Conservation (phyloP, 2,797 vertebrate species). For the Cetoscarus ocellatus region DNA sequence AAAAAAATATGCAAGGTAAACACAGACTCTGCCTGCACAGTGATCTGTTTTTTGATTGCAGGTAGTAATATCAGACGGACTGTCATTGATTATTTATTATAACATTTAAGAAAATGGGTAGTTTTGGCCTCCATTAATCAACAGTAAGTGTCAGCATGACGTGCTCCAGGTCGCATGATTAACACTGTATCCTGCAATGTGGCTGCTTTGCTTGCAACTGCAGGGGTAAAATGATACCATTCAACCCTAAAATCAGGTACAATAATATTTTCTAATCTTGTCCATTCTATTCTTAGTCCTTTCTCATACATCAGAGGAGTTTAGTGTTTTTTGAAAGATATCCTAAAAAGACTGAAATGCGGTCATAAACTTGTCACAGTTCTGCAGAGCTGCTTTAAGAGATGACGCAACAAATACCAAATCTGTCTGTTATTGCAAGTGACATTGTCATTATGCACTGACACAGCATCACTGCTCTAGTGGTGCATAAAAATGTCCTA, state of each 20-base stretch:
- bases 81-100: too few relatives aligned
- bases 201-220: too few relatives aligned
- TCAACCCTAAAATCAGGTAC: neutral
- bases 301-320: neutral
- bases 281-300: conserved; percentile 8
- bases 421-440: conserved; percentile 83
- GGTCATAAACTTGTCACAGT: conserved; percentile 75
- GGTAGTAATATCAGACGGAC: too few relatives aligned
- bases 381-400: conserved; percentile 72
- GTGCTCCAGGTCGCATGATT: too few relatives aligned
- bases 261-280: conserved; percentile 2
- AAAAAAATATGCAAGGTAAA: too few relatives aligned
- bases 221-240: too few relatives aligned
- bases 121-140: too few relatives aligned
- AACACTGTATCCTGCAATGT: too few relatives aligned
- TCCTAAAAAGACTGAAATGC: conserved; percentile 60
- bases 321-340: conserved; percentile 33
- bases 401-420: conserved; percentile 78
- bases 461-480: conserved; percentile 83
- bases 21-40: too few relatives aligned
- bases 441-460: conserved; percentile 86
- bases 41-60: too few relatives aligned
- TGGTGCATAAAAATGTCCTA: conserved; percentile 82
- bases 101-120: too few relatives aligned
- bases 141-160: too few relatives aligned